Conservation (phyloP, 1,140 invertebrate genomes). For the Hormaphis cornu region DNA sequence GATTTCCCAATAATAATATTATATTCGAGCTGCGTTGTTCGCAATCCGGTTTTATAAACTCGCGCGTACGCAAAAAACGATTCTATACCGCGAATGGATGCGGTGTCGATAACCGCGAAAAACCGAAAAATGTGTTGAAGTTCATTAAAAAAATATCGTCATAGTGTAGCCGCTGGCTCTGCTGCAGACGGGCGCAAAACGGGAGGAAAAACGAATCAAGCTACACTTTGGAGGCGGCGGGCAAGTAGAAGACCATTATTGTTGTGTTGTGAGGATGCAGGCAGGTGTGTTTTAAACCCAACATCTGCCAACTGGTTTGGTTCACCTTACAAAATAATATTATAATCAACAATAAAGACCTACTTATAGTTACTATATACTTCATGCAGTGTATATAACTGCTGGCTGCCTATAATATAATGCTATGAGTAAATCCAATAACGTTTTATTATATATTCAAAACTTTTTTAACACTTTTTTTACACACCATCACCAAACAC, state of each 20-base stretch:
- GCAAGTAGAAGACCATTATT: conserved; percentile 24
- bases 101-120: too few relatives aligned
- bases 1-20: too few relatives aligned
- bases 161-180: too few relatives aligned
- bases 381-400: neutral
- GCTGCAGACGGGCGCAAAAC: neutral
- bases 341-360: conserved; percentile 32
- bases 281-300: conserved; percentile 31
- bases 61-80: too few relatives aligned
- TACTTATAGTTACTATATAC: conserved; percentile 12
- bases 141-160: too few relatives aligned
- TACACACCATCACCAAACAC: neutral
- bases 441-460: neutral
- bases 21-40: too few relatives aligned
- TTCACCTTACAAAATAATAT: conserved; percentile 32
- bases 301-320: conserved; percentile 32
- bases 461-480: conserved; percentile 1
- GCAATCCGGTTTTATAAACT: too few relatives aligned
- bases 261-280: conserved; percentile 29
- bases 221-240: conserved; percentile 6
- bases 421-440: conserved; percentile 1
- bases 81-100: too few relatives aligned
- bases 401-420: too few relatives aligned
- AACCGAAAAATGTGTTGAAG: too few relatives aligned
- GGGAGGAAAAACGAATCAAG: conserved; percentile 21